These are phyloP conservation scores for Microtus montanus DNA, from an alignment of 2,113 vertebrate genomes.

Conservation along the genomic window DNA sequence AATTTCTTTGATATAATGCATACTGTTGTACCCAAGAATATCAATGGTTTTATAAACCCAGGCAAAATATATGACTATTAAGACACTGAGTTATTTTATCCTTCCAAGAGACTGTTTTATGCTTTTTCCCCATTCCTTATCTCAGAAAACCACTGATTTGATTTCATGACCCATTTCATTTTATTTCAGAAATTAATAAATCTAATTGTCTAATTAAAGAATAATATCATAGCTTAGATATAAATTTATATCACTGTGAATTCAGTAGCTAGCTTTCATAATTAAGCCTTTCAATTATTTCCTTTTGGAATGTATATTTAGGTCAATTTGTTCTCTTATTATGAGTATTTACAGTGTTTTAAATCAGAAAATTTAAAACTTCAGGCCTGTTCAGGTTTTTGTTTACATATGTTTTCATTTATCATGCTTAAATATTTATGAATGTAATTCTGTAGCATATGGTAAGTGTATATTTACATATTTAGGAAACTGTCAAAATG, in stretches of 20 bases:
- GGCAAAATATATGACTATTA: neutral
- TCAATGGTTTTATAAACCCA: neutral
- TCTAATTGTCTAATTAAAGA: neutral
- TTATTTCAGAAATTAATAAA: neutral
- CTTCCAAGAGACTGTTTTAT: neutral
- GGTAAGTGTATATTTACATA: neutral
- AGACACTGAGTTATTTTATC: neutral
- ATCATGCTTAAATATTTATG: neutral
- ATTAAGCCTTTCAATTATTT: neutral
- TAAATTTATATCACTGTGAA: neutral
- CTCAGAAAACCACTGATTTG: neutral
- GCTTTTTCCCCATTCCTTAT: neutral
- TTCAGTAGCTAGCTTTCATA: neutral
- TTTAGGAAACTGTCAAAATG: neutral
- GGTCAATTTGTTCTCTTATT: neutral
- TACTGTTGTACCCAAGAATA: neutral
- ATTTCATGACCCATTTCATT: neutral
- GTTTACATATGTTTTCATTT: constrained; percentile 15
- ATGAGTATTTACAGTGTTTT: neutral
- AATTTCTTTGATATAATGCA: neutral
- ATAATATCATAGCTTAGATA: neutral
- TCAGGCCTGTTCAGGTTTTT: neutral
- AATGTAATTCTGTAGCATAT: neutral
- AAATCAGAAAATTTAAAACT: neutral
- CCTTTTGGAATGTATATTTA: neutral